Conservation (phyloP, 2,888 invertebrate species). For the Platycheirus albimanus region DNA sequence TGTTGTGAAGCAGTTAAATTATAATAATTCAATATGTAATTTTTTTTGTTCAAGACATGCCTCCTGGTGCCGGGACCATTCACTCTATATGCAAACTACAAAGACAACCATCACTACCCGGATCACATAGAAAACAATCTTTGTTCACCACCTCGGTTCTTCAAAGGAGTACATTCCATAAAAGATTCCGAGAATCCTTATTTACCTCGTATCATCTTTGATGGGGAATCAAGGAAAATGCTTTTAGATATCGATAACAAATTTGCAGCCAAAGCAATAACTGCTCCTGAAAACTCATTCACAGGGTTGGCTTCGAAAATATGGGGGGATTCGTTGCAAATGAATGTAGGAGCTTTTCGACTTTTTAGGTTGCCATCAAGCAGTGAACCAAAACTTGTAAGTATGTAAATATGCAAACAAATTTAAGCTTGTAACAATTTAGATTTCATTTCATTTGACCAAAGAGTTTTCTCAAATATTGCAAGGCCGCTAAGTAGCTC, state of each 20-base stretch:
- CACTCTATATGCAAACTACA: slow-evolving; percentile 76
- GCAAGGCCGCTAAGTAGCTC: no score
- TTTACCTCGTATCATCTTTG: slow-evolving; percentile 75
- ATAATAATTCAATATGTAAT: not conserved
- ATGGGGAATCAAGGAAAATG: slow-evolving; percentile 69
- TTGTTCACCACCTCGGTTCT: slow-evolving; percentile 74
- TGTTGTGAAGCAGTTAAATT: not conserved
- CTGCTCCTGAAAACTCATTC: slow-evolving; percentile 70
- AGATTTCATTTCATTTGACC: no score
- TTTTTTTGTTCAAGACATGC: slow-evolving; percentile 13
- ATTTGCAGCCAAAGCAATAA: slow-evolving; percentile 51
- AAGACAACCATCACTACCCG: slow-evolving; percentile 75
- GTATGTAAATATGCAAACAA: slow-evolving; percentile 4
- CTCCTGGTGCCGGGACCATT: slow-evolving; percentile 78
- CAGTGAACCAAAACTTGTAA: slow-evolving; percentile 12
- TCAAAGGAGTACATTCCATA: slow-evolving; percentile 75
- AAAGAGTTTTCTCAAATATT: no score
- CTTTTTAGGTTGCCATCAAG: slow-evolving; percentile 55
- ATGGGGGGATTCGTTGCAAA: slow-evolving; percentile 74
- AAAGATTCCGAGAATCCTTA: slow-evolving; percentile 75
- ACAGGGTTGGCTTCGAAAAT: slow-evolving; percentile 76
- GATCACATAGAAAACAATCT: slow-evolving; percentile 48
- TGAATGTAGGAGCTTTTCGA: slow-evolving; percentile 73
- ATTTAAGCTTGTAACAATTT: no score
- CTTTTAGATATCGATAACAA: slow-evolving; percentile 75